Conservation (phyloP, 2,888 invertebrate genomes). For the Noctua fimbriata region DNA sequence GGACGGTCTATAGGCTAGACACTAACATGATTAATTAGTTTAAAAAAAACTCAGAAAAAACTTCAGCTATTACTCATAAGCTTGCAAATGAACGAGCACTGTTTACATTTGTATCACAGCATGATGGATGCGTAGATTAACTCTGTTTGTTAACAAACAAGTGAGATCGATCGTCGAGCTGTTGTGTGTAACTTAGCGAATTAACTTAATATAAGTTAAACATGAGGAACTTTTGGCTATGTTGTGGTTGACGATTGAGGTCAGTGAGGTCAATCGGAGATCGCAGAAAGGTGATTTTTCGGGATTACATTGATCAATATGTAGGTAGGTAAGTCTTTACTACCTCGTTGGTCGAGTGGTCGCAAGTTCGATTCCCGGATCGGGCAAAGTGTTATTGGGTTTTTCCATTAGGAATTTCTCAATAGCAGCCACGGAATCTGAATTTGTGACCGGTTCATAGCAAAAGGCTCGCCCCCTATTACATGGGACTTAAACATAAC, state of each 20-base stretch:
- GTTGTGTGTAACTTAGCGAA: conserved; percentile 28
- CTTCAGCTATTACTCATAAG: neutral
- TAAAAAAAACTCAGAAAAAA: conserved; percentile 1
- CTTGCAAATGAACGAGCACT: conserved; percentile 28
- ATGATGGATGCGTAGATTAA: conserved; percentile 70
- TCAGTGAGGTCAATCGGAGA: conserved; percentile 21
- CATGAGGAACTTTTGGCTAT: conserved; percentile 26
- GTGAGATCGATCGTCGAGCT: conserved; percentile 69
- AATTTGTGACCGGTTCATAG: too few species aligned
- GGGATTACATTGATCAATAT: too few species aligned
- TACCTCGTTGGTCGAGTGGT: too few species aligned
- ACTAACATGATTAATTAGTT: neutral
- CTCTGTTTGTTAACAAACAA: conserved; percentile 62
- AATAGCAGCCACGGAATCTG: too few species aligned
- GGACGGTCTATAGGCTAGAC: too few species aligned
- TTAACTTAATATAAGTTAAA: conserved; percentile 39
- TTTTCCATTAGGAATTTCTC: too few species aligned
- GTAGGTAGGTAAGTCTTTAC: neutral
- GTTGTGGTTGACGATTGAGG: conserved; percentile 6
- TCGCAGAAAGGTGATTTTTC: neutral
- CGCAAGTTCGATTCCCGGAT: too few species aligned
- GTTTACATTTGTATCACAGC: conserved; percentile 42
- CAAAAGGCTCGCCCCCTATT: too few species aligned
- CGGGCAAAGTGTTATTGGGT: too few species aligned
- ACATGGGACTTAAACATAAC: too few species aligned